Evolutionary conservation across 2,113 vertebrate genomes (phyloP), one percentile per base, ranked within the genome.

Genomic region (Hydrolagus affinis): DNA sequence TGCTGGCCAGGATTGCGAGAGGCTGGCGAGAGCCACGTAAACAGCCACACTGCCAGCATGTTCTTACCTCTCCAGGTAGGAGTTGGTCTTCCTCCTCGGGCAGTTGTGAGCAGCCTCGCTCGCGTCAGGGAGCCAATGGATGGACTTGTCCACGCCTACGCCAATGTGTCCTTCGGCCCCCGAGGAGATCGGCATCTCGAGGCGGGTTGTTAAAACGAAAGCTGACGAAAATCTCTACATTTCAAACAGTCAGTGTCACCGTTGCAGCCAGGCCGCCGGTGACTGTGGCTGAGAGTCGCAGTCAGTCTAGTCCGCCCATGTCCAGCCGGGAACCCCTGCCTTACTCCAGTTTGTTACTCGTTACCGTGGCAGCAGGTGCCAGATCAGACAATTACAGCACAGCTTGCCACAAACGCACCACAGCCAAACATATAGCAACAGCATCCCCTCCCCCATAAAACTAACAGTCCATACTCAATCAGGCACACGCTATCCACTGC

Each of bases 11-110:
- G 44, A 44, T 44, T 6, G 44, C 44, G 44, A 3, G 44, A 44
- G 6, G 44, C 2, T 44, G 44, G 44, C 44, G 44, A 6, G 44
- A 44, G 44, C 1, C 44, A 44, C 44, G n/a, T n/a, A n/a, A n/a
- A n/a, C 44, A 44, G 2, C 44, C 44, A 1, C 44, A 44, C 44
- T 6, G 44, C 44, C 44, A 6, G 44, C 2, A n/a, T 6, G n/a
- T 17, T 86, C 93, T 90, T 88, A 95, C 94, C 92, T 91, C 70
- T 92, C 90, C 86, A 95, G 88, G 87, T 95, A 95, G 10, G 95
- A 95, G 86, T 15, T 11, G 62, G 92, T 91, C 17, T 23, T 87
- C 17, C 86, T 89, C 85, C 86, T 89, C 76, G 83, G 86, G 86
- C 80, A 57, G 19, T 0, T 0, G 72, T 12, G 75, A 8, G 73